Conservation (phyloP, 1,140 invertebrate species). For the Tribolium castaneum region DNA sequence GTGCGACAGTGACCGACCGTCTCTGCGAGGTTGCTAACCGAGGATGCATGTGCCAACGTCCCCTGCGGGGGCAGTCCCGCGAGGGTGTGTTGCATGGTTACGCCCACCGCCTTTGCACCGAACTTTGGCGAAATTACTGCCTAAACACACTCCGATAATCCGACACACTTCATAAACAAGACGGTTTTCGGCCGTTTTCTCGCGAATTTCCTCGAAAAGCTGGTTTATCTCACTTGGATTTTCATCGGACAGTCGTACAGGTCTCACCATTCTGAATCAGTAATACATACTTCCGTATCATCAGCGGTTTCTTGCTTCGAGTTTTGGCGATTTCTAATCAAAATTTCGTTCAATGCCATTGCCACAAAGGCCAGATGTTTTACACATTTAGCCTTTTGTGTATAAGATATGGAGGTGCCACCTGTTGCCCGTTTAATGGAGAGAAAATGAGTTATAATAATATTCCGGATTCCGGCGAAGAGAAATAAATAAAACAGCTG, state of each 20-base stretch:
- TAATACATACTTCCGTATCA: too few species aligned
- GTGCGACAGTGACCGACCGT: neutral
- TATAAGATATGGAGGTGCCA: neutral
- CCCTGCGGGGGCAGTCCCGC: conserved; percentile 55
- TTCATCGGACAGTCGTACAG: too few species aligned
- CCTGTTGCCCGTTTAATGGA: neutral
- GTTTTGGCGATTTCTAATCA: too few species aligned
- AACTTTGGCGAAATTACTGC: conserved; percentile 34
- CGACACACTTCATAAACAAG: neutral
- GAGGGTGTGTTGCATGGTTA: conserved; percentile 59
- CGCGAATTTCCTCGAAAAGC: too few species aligned
- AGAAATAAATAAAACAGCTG: too few species aligned
- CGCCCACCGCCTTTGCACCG: conserved; percentile 58
- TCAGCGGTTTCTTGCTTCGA: too few species aligned
- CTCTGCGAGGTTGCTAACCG: conserved; percentile 21
- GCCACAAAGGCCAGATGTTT: neutral
- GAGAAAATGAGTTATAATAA: neutral
- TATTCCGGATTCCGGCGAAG: too few species aligned
- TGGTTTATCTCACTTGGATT: too few species aligned
- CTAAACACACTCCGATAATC: neutral
- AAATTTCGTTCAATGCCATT: too few species aligned
- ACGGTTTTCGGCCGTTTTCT: neutral
- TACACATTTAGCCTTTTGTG: neutral
- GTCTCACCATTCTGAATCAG: too few species aligned
- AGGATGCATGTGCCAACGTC: conserved; percentile 34